Percentiles rank a stretch among this genome's conserved stretches.
Evolutionary conservation across 2,888 invertebrate genomes (phyloP).

Genomic region (Eremobia ochroleuca): DNA sequence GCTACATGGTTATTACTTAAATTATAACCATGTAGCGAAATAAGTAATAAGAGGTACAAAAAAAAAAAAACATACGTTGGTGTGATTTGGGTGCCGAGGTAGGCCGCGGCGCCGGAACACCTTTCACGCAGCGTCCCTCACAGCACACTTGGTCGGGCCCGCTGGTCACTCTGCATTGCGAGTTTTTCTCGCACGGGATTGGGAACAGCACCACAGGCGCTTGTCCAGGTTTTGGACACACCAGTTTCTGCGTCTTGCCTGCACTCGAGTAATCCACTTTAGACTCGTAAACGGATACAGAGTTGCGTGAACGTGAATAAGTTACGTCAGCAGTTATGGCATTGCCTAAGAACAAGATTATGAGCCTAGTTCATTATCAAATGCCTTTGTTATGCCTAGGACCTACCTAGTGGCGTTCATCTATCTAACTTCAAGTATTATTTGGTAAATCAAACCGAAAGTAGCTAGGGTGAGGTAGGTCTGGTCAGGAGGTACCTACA

Average conservation of each 20-base stretch:
- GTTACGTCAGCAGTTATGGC: conserved; percentile 76
- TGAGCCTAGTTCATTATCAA: conserved; percentile 74
- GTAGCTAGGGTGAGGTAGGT: background rate
- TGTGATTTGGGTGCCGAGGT: conserved; percentile 82
- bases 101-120: conserved; percentile 91
- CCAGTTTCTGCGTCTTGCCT: conserved; percentile 85
- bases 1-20: conserved; percentile 33
- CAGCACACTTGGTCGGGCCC: conserved; percentile 89
- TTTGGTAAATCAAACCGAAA: background rate
- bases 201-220: conserved; percentile 84
- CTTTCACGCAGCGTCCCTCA: conserved; percentile 91
- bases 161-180: conserved; percentile 85
- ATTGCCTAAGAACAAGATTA: conserved; percentile 76
- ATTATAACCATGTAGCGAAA: too few species aligned
- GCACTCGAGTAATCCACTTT: conserved; percentile 78
- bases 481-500: background rate
- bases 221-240: conserved; percentile 85
- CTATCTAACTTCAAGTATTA: background rate
- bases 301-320: conserved; percentile 74
- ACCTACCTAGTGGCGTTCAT: background rate
- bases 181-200: conserved; percentile 86
- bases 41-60: conserved; percentile 37
- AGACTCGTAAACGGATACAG: conserved; percentile 72
- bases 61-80: conserved; percentile 82
- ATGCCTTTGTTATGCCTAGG: conserved; percentile 10